These are phyloP conservation scores for Nemopilema nomurai DNA, from an alignment of 30 jellyfish, hydroid and myxozoan species.

Conservation along the genomic window DNA sequence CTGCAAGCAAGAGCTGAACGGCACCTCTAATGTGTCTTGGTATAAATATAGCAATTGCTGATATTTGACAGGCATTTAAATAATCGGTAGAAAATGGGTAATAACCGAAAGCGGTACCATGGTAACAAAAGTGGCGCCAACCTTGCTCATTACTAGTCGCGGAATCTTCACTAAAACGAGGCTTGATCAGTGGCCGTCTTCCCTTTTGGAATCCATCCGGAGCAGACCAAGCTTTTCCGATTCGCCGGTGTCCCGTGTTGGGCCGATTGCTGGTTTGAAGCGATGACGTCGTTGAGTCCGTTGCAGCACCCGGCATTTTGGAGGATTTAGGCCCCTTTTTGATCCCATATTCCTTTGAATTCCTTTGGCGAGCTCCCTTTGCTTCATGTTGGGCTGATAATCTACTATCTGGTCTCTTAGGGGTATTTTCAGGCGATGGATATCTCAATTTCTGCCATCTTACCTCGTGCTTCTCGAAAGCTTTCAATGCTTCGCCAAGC, in stretches of 20 bases:
- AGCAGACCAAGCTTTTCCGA: conserved; percentile 24
- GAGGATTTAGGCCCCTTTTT: background rate
- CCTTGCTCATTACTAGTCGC: background rate
- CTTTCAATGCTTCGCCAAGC: conserved; percentile 25
- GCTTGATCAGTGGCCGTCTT: background rate
- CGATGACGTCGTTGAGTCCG: background rate
- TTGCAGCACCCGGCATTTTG: background rate
- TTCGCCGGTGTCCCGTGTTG: conserved; percentile 1
- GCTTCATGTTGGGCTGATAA: background rate
- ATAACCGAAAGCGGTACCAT: too few relatives aligned
- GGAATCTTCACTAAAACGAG: background rate
- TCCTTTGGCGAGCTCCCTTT: background rate
- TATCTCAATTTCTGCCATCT: conserved; percentile 30
- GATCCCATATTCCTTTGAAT: background rate
- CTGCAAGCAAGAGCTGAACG: too few relatives aligned
- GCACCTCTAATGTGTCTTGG: too few relatives aligned
- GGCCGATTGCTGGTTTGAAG: background rate
- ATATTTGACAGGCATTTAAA: too few relatives aligned
- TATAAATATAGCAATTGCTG: too few relatives aligned
- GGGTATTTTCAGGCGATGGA: background rate
- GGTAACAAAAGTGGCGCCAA: background rate
- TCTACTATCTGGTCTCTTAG: background rate
- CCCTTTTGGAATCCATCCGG: conserved; percentile 2
- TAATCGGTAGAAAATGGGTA: too few relatives aligned
- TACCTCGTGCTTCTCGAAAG: conserved; percentile 30